Evolutionary conservation across 1,140 invertebrate genomes (phyloP), one percentile per base, ranked within the genome.

Genomic region (Eriosoma lanigerum): DNA sequence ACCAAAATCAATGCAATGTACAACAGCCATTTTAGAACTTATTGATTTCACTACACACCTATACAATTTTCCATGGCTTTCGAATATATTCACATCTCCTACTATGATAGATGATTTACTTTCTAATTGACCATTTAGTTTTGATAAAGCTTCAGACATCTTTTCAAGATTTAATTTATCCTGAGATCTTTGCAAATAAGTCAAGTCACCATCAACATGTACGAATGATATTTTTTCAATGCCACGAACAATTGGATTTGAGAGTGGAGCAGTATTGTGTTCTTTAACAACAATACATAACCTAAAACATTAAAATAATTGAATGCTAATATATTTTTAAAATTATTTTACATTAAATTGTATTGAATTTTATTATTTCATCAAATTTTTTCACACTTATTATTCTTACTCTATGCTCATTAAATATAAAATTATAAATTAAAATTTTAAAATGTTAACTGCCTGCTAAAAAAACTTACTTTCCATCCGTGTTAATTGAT

Each of bases 1-100:
- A 38, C 73, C 73, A 44, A 56, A 76, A 12, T 76, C 73, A 44
- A 76, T 76, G 19, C 73, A 76, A 58, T 76, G 73, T 44, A 76
- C 73, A 56, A 21, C n/a, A 3, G 32, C 73, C 32, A 44, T 46
- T 60, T 60, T 76, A 5, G n/a, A 58, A 38, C 9, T 46, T 17
- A 60, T 44, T 10, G 73, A 76, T 76, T 76, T 58, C 10, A 76
- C 32, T 24, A 58, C n/a, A 78, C 75, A 60, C 48, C 75, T 58
- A 26, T 78, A 78, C 62, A 48, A 78, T 62, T 60, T 46, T 10
- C 75, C 75, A 78, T 48, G 24, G 17, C 24, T 78, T 78, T 62
- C 75, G 62, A 78, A 78, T 24, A 62, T 5, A 26, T 29, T 24
- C 19, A 78, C 21, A 12, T 78, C 56, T 13, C 75, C 75, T 3